Base-by-base conservation (phyloP, 30 jellyfish, hydroid and myxozoan genomes). In the Aurelia coerulea region DNA sequence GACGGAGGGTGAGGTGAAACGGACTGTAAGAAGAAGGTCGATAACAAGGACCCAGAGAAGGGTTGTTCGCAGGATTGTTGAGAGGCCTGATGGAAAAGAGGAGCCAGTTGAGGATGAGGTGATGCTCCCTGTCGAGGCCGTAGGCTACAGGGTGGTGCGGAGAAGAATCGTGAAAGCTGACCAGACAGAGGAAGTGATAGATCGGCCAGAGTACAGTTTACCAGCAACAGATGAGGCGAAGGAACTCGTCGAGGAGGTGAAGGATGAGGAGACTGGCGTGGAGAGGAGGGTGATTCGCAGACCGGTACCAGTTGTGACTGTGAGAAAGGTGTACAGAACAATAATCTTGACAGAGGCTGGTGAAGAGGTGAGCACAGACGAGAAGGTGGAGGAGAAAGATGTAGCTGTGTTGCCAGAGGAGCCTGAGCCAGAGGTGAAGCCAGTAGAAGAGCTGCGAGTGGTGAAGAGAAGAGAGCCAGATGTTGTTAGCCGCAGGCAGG, bases 261-360 rank as follows among this genome's bases (percentile, higher is more conserved):
- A 29, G 62, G 85, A 89, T 53, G 81, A 81, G 19, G 58, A 66
- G 71, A 76, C 77, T 72, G 73, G 86, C 41, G 1, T 67, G 58
- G 88, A 83, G 46, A 90, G 97, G 60, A 90, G 71, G 67, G 91
- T 90, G 84, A 73, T 84, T 65, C 83, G 89, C 68, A 56, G 96
- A 33, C 93, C 98, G 4, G 90, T 91, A 19, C 94, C 94, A 23
- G 98, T 91, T 85, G 90, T 91, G 49, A 91, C 98, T 0, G 90
- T 87, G 41, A 78, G 98, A 34, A 92, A 96, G 68, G 96, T 92
- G 63, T 82, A 82, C 89, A 80, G 95, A 42, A 85, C 94, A 50
- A 52, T 80, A 14, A 66, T 92, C 59, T 17, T 78, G 19, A 74
- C 88, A 19, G 89, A 84, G 66, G 53, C 74, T 32, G 89, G 81